A percentile compares a stretch with the other conserved stretches of the same genome.
These are phyloP conservation scores for Diarsia mendica DNA, from an alignment of 2,888 invertebrate species.

Conservation along the genomic window DNA sequence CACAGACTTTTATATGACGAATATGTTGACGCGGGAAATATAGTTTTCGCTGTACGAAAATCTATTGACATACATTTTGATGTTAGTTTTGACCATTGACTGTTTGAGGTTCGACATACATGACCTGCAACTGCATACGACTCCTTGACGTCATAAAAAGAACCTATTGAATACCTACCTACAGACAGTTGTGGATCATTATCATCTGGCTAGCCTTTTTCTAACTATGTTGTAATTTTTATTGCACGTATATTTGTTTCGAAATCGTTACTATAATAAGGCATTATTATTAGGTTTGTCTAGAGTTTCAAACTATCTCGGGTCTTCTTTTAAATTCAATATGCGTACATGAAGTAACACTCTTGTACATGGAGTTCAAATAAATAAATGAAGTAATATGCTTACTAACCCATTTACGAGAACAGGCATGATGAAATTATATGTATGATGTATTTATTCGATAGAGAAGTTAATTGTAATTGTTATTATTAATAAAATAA, in stretches of 20 bases:
- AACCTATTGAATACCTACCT: neutral
- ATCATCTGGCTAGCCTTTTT: too few relatives aligned
- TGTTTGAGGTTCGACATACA: neutral
- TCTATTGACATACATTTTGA: neutral
- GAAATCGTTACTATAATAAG: neutral
- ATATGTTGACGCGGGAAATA: slow-evolving; percentile 40
- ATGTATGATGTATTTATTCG: neutral
- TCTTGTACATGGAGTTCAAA: too few relatives aligned
- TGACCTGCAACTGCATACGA: neutral
- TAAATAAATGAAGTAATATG: neutral
- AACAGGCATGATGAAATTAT: neutral
- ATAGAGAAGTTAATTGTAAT: neutral
- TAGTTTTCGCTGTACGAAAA: slow-evolving; percentile 10
- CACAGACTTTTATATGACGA: slow-evolving; percentile 46
- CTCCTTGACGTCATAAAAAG: neutral
- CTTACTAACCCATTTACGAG: neutral
- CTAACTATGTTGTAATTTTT: too few relatives aligned
- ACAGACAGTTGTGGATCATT: neutral
- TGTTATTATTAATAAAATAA: neutral
- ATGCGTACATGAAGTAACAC: neutral
- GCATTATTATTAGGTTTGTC: neutral
- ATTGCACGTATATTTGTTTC: too few relatives aligned
- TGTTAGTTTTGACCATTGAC: neutral
- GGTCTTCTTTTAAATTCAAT: neutral
- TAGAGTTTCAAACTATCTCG: neutral